Evolutionary conservation across 2,888 invertebrate species (phyloP).

Genomic region (Sinodicranocentrus sp.): DNA sequence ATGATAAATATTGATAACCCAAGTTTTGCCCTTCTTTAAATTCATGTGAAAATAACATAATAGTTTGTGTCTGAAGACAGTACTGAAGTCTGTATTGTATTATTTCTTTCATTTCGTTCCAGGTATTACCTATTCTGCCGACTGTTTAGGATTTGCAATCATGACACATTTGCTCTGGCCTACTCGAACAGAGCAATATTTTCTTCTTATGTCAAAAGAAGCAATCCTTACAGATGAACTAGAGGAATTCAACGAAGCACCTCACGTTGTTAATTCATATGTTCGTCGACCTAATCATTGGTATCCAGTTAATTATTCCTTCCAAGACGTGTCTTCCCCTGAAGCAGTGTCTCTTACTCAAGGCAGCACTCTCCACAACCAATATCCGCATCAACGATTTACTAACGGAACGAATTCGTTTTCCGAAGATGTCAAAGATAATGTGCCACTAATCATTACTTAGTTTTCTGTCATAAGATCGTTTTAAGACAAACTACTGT

Average conservation of each 20-base stretch:
- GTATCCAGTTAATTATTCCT: slow-evolving; percentile 74
- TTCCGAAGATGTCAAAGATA: slow-evolving; percentile 74
- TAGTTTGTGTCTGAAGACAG: no score
- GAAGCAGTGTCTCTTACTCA: slow-evolving; percentile 74
- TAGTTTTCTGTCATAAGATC: slow-evolving; percentile 34
- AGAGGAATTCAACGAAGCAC: slow-evolving; percentile 94
- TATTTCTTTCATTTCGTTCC: slow-evolving; percentile 93
- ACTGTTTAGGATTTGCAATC: slow-evolving; percentile 95
- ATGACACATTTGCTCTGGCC: slow-evolving; percentile 98
- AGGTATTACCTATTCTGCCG: slow-evolving; percentile 97
- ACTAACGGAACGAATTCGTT: slow-evolving; percentile 42
- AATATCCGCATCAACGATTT: slow-evolving; percentile 62
- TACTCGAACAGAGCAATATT: slow-evolving; percentile 93
- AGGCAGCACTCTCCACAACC: slow-evolving; percentile 60
- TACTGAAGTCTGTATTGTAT: no score
- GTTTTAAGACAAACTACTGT: slow-evolving; percentile 31
- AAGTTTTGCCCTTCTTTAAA: no score
- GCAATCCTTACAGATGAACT: slow-evolving; percentile 85
- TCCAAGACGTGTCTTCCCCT: slow-evolving; percentile 74
- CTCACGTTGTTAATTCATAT: slow-evolving; percentile 84
- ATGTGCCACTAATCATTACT: slow-evolving; percentile 73
- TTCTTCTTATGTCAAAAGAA: slow-evolving; percentile 84
- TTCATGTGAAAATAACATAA: no score
- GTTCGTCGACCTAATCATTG: slow-evolving; percentile 69
- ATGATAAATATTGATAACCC: no score